Percentiles rank a stretch among this genome's conserved stretches.
Evolutionary conservation across 2,797 vertebrate genomes (phyloP).

Genomic region (Acanthurus lineatus): DNA sequence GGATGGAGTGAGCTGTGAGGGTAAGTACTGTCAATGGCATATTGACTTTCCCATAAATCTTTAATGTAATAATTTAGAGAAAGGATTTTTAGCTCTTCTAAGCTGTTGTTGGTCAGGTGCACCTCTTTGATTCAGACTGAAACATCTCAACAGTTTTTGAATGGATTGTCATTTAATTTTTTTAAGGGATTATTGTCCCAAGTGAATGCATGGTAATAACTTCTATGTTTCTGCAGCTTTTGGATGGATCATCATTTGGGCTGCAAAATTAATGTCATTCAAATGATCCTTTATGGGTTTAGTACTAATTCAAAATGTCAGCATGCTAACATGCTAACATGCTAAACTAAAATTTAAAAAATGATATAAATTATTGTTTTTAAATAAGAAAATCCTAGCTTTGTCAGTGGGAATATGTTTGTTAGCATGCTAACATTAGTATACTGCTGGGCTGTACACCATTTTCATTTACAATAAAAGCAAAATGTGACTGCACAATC

Average conservation of each 20-base stretch:
- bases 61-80: neutral
- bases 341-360: no score
- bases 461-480: no score
- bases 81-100: no score
- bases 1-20: constrained; percentile 90
- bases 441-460: no score
- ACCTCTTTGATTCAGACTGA: neutral
- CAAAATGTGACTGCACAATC: neutral
- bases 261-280: neutral
- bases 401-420: no score
- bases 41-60: neutral
- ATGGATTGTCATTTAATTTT: neutral
- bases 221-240: neutral
- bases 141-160: neutral
- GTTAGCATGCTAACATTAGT: no score
- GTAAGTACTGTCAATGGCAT: constrained; percentile 75
- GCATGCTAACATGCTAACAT: no score
- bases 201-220: neutral
- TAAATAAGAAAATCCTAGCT: no score
- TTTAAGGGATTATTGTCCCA: neutral
- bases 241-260: neutral
- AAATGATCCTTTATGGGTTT: neutral
- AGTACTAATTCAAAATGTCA: neutral
- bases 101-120: neutral
- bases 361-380: no score